Evolutionary conservation across 2,113 vertebrate genomes (phyloP).

Genomic region (Elanoides forficatus): DNA sequence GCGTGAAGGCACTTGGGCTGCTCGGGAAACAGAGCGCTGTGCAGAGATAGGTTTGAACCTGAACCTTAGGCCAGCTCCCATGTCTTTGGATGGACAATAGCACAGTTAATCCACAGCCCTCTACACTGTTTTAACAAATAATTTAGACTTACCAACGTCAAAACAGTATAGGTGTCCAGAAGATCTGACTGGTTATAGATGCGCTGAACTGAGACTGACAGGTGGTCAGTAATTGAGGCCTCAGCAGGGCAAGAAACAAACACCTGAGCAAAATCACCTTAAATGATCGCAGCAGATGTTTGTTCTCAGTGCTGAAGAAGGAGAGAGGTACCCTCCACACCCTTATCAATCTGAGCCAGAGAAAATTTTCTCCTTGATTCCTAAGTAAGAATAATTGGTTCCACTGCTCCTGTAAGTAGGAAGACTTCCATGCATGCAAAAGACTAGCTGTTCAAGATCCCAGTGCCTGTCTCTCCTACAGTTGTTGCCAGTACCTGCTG

Average conservation of each 20-base stretch:
- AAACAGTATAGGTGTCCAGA: neutral
- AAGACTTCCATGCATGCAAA: neutral
- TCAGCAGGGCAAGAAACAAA: neutral
- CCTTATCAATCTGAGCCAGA: neutral
- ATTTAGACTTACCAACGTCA: neutral
- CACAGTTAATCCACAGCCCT: neutral
- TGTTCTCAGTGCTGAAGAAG: neutral
- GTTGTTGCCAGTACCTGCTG: neutral
- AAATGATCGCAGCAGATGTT: neutral
- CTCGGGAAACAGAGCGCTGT: neutral
- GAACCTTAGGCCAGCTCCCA: neutral
- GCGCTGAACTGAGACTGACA: neutral
- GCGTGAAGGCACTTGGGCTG: fast-evolving
- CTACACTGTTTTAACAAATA: neutral
- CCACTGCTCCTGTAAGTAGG: neutral
- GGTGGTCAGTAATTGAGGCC: neutral
- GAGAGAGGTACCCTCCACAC: neutral
- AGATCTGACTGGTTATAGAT: neutral
- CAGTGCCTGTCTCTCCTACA: neutral
- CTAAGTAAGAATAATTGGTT: neutral
- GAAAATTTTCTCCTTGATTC: neutral
- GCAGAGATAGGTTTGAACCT: neutral
- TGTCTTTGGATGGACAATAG: neutral
- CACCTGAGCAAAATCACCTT: neutral
- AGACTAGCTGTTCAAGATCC: neutral